Conservation (phyloP, 2,113 vertebrate species). For the Gila orcuttii region DNA sequence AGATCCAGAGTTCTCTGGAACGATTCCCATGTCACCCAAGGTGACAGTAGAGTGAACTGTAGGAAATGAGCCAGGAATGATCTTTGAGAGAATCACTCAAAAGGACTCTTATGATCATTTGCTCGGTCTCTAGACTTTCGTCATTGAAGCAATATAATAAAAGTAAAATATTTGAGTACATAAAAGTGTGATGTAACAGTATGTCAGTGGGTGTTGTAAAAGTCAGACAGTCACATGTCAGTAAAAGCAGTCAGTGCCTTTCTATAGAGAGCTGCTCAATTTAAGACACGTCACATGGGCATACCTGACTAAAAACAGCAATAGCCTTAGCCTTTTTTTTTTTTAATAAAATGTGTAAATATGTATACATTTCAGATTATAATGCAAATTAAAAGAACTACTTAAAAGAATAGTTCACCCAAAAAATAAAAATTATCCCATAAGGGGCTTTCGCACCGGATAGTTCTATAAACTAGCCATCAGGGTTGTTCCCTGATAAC, state of each 20-base stretch:
- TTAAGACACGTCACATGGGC: constrained; percentile 66
- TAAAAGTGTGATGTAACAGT: neutral
- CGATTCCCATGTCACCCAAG: neutral
- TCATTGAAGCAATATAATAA: neutral
- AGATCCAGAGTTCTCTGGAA: neutral
- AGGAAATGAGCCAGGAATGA: neutral
- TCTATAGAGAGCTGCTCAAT: constrained; percentile 60
- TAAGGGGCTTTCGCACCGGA: no score
- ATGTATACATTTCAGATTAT: no score
- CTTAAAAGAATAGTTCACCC: no score
- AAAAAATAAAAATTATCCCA: no score
- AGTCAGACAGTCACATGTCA: neutral
- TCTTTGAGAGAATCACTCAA: neutral
- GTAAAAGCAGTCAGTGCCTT: constrained; percentile 20
- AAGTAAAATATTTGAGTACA: neutral
- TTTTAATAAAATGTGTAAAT: no score
- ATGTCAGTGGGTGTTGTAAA: neutral
- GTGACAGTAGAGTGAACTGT: neutral
- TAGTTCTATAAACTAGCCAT: no score
- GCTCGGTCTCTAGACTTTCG: neutral
- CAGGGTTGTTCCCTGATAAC: no score
- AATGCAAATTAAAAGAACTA: no score
- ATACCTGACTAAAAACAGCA: constrained; percentile 71
- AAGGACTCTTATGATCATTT: neutral
- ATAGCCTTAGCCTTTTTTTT: constrained; percentile 16